These are phyloP conservation scores for Decapterus maruadsi DNA, from an alignment of 2,797 vertebrate genomes.

Conservation along the genomic window DNA sequence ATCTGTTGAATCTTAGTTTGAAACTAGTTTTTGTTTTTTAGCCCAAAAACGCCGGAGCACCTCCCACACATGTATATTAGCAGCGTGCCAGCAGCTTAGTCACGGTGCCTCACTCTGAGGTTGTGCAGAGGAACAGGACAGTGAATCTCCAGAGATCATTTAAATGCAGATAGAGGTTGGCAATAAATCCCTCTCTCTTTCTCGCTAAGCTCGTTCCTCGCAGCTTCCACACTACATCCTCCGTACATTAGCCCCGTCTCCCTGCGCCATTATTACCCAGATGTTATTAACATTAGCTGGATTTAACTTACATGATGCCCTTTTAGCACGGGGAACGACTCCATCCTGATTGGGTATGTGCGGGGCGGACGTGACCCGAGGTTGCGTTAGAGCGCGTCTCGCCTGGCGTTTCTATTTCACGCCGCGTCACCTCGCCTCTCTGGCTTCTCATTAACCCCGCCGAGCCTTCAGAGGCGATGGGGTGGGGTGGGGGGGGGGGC, in stretches of 20 bases:
- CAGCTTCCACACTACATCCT: conserved; percentile 12
- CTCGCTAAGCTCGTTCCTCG: conserved; percentile 16
- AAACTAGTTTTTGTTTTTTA: conserved; percentile 30
- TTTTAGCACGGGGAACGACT: conserved; percentile 44
- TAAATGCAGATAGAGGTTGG: conserved; percentile 50
- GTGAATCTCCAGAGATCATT: conserved; percentile 49
- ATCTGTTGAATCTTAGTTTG: conserved; percentile 14
- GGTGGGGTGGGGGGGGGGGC: too few relatives aligned
- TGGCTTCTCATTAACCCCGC: conserved; percentile 76
- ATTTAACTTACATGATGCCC: conserved; percentile 56
- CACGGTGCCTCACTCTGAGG: conserved; percentile 39
- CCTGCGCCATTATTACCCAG: conserved; percentile 31
- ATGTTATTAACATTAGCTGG: conserved; percentile 62
- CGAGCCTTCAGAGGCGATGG: conserved; percentile 29
- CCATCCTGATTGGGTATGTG: conserved; percentile 43
- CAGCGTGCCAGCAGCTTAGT: conserved; percentile 60
- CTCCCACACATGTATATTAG: conserved; percentile 58
- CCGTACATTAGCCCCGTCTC: conserved; percentile 37
- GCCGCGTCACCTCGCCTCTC: conserved; percentile 67
- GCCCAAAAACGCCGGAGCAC: conserved; percentile 56
- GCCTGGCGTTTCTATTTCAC: conserved; percentile 75
- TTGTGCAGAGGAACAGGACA: conserved; percentile 39
- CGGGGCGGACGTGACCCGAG: conserved; percentile 49
- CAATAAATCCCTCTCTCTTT: conserved; percentile 32
- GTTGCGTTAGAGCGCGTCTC: conserved; percentile 55